A percentile compares a stretch with the other conserved stretches of the same genome.
Conservation (phyloP, 1,140 invertebrate genomes). For the Cyclargus thomasi region DNA sequence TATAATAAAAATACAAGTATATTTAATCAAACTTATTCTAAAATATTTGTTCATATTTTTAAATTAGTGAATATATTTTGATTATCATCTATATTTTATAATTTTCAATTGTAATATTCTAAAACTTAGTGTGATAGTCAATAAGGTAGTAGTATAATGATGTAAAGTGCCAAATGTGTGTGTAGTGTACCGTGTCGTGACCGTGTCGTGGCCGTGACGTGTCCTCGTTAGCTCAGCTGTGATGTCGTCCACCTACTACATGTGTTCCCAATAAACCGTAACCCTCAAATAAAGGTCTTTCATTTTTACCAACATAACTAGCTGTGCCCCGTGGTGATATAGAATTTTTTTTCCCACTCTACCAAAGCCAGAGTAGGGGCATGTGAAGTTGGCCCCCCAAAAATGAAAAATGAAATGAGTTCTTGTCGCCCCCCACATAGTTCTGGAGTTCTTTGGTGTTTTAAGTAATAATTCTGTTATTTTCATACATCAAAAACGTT, state of each 20-base stretch:
- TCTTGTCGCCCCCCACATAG: too few species aligned
- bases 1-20: too few species aligned
- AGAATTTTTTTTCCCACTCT: too few species aligned
- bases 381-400: too few species aligned
- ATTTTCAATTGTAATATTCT: background rate
- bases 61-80: background rate
- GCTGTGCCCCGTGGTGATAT: too few species aligned
- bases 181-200: background rate
- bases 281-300: background rate
- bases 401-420: too few species aligned
- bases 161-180: conserved; percentile 23
- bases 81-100: background rate
- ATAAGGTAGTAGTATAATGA: too few species aligned
- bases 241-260: conserved; percentile 17
- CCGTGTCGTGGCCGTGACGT: background rate
- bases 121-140: too few species aligned
- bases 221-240: conserved; percentile 10
- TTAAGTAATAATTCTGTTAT: too few species aligned
- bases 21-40: background rate
- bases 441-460: too few species aligned
- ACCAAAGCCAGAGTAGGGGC: too few species aligned
- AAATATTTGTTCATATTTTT: background rate
- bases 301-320: background rate
- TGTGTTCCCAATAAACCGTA: conserved; percentile 23
- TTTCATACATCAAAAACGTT: too few species aligned